These are phyloP conservation scores for Cynaeus angustus DNA, from an alignment of 2,888 invertebrate species.

Conservation along the genomic window DNA sequence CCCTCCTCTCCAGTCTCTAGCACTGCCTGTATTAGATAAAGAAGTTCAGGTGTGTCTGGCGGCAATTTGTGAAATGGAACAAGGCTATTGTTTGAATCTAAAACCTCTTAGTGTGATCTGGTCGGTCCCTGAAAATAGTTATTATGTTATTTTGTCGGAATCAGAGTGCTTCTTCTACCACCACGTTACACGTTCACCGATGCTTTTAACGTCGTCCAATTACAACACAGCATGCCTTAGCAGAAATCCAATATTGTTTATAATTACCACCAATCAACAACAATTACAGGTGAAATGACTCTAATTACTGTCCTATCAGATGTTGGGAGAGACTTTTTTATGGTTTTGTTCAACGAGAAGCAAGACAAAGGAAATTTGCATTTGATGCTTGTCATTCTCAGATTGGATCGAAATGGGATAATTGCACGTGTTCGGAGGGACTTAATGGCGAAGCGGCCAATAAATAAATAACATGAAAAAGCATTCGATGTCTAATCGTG, in stretches of 20 bases:
- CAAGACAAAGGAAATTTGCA: slow-evolving; percentile 41
- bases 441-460: slow-evolving; percentile 27
- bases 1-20: neutral
- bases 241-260: slow-evolving; percentile 52
- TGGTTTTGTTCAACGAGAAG: neutral
- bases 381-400: slow-evolving; percentile 23
- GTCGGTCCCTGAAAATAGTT: slow-evolving; percentile 62
- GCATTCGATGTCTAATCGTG: slow-evolving; percentile 46
- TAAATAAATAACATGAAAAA: slow-evolving; percentile 41
- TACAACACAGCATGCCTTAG: slow-evolving; percentile 37
- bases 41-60: slow-evolving; percentile 58
- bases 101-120: slow-evolving; percentile 65
- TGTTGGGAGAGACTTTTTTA: slow-evolving; percentile 17
- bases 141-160: slow-evolving; percentile 64
- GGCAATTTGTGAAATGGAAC: slow-evolving; percentile 68
- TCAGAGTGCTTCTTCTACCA: slow-evolving; percentile 49
- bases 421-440: slow-evolving; percentile 34
- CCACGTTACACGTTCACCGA: slow-evolving; percentile 41
- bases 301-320: slow-evolving; percentile 44
- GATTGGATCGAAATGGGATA: slow-evolving; percentile 36
- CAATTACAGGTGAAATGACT: slow-evolving; percentile 39
- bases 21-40: neutral
- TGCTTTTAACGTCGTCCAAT: slow-evolving; percentile 55
- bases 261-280: slow-evolving; percentile 51
- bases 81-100: slow-evolving; percentile 67